Conservation (phyloP, 2,797 vertebrate species). For the Orestias chungarensis region DNA sequence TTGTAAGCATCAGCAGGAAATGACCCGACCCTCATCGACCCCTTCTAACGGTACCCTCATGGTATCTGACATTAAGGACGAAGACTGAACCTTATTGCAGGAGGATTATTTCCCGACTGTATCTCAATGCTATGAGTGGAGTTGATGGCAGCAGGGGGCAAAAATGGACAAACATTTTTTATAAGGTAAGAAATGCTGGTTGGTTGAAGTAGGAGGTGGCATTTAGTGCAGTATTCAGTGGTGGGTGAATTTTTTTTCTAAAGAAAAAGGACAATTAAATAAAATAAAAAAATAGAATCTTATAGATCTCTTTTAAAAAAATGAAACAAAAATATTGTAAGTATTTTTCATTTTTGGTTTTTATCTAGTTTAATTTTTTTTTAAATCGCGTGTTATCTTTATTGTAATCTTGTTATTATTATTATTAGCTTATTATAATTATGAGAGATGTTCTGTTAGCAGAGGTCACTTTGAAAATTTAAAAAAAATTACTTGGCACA, state of each 20-base stretch:
- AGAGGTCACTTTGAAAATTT: conserved; percentile 83
- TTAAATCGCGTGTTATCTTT: conserved; percentile 83
- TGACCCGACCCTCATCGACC: conserved; percentile 48
- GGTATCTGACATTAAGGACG: conserved; percentile 55
- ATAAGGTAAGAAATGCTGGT: conserved; percentile 76
- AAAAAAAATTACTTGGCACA: conserved; percentile 80
- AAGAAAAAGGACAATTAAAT: conserved; percentile 78
- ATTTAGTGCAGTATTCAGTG: conserved; percentile 56
- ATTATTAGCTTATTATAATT: conserved; percentile 84
- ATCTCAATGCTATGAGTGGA: conserved; percentile 75
- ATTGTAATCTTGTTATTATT: conserved; percentile 89
- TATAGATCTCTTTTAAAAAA: conserved; percentile 83
- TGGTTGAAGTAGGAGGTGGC: conserved; percentile 57
- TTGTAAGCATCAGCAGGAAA: conserved; percentile 49
- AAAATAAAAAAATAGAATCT: conserved; percentile 79
- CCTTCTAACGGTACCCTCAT: conserved; percentile 52
- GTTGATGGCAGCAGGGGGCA: conserved; percentile 66
- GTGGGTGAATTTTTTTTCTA: conserved; percentile 68
- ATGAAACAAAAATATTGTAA: conserved; percentile 75
- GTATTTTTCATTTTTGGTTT: conserved; percentile 83
- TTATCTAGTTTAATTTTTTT: conserved; percentile 79
- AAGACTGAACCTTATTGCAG: conserved; percentile 67
- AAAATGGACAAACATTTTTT: conserved; percentile 65
- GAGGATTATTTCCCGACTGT: conserved; percentile 77
- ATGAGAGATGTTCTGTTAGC: conserved; percentile 84